Percentiles rank a stretch among this genome's conserved stretches.
Evolutionary conservation across 2,797 vertebrate genomes (phyloP).

Genomic region (Enteromius mattozi): DNA sequence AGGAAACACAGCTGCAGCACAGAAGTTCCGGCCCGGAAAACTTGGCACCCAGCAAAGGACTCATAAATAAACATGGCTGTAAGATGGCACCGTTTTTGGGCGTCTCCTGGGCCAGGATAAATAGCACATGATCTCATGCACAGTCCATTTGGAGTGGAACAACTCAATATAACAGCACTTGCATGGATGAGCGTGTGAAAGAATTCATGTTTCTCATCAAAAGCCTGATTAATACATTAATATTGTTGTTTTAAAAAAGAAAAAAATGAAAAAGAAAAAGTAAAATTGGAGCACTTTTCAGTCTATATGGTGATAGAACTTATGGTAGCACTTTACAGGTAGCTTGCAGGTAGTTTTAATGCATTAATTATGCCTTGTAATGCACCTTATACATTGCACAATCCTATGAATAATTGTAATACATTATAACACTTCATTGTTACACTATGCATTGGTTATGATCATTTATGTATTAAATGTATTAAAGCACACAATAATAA

Average conservation of each 20-base stretch:
- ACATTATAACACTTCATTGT: too few relatives aligned
- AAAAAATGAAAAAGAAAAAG: background rate
- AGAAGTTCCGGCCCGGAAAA: constrained; percentile 80
- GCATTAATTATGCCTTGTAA: too few relatives aligned
- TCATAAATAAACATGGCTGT: constrained; percentile 70
- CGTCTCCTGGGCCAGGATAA: constrained; percentile 59
- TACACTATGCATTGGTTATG: too few relatives aligned
- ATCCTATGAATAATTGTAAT: too few relatives aligned
- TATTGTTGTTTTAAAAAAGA: background rate
- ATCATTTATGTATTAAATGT: too few relatives aligned
- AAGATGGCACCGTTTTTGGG: constrained; percentile 58
- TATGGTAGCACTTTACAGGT: background rate
- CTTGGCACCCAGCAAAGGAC: constrained; percentile 71
- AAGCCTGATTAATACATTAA: background rate
- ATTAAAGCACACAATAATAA: too few relatives aligned
- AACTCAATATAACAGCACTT: constrained; percentile 42
- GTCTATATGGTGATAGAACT: background rate
- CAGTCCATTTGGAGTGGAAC: constrained; percentile 42
- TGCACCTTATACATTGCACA: too few relatives aligned
- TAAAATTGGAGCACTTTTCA: background rate
- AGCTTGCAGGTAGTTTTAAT: too few relatives aligned
- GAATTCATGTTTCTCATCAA: background rate
- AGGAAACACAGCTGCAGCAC: constrained; percentile 84
- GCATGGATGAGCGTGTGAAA: constrained; percentile 20
- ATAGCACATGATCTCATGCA: constrained; percentile 59